phyloP scores from a whole-genome alignment of 2,888 invertebrate genomes.

The Euzetes globulus region DNA sequence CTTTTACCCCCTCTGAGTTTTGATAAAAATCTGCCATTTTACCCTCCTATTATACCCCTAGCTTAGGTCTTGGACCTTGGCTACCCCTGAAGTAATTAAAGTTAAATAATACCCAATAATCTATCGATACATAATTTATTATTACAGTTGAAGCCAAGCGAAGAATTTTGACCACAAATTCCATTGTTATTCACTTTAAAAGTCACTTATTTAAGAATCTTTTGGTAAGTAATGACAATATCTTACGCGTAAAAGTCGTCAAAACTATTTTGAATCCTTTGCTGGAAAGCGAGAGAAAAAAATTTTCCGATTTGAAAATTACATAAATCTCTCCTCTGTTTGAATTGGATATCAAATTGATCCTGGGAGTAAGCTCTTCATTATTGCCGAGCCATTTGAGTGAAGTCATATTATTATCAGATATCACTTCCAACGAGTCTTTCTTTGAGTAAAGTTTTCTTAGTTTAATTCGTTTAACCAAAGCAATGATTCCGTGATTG shows the following conservation, averaged over 20 bases:
- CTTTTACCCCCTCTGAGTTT: too few species aligned
- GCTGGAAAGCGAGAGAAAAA: neutral
- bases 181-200: neutral
- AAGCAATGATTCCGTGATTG: slow-evolving; percentile 32
- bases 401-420: slow-evolving; percentile 27
- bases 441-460: neutral
- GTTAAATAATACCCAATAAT: slow-evolving; percentile 8
- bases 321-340: slow-evolving; percentile 17
- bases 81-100: too few species aligned
- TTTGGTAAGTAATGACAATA: neutral
- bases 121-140: slow-evolving; percentile 30
- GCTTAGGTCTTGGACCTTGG: too few species aligned
- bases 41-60: too few species aligned
- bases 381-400: slow-evolving; percentile 26
- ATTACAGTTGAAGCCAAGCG: slow-evolving; percentile 28
- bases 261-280: slow-evolving; percentile 35
- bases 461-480: slow-evolving; percentile 26
- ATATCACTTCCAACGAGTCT: slow-evolving; percentile 24
- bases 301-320: slow-evolving; percentile 25
- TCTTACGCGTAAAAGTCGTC: slow-evolving; percentile 28
- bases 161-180: slow-evolving; percentile 25
- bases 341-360: slow-evolving; percentile 5
- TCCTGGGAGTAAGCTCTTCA: slow-evolving; percentile 22
- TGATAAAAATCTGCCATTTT: too few species aligned
- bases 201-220: neutral